Percentiles rank a stretch among this genome's conserved stretches.
These are phyloP conservation scores for Ephialtes manifestator DNA, from an alignment of 2,888 invertebrate species.

Conservation along the genomic window DNA sequence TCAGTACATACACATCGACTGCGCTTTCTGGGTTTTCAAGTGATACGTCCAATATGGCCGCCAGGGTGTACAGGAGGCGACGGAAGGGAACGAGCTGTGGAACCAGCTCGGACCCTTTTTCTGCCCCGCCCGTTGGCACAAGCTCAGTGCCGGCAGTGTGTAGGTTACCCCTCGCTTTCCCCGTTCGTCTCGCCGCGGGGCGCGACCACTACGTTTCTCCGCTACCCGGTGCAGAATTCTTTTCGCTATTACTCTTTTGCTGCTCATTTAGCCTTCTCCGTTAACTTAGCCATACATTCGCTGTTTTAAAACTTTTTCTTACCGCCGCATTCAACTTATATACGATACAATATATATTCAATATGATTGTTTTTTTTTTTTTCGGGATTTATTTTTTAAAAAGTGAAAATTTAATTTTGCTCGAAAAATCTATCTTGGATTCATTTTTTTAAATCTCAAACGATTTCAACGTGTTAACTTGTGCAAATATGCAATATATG, in stretches of 20 bases:
- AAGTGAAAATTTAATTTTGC: not conserved
- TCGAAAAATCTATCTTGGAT: no score
- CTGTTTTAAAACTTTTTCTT: not conserved
- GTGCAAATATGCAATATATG: no score
- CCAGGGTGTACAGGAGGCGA: slow-evolving; percentile 9
- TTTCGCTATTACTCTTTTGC: slow-evolving; percentile 1
- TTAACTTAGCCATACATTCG: no score
- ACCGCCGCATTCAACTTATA: not conserved
- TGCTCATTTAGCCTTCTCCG: not conserved
- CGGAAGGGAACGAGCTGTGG: slow-evolving; percentile 19
- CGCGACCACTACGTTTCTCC: slow-evolving; percentile 13
- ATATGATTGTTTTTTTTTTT: no score
- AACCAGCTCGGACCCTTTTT: slow-evolving; percentile 32
- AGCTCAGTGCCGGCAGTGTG: slow-evolving; percentile 18
- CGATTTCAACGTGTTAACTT: no score
- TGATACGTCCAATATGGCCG: slow-evolving; percentile 26
- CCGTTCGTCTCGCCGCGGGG: slow-evolving; percentile 17
- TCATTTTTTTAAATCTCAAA: no score
- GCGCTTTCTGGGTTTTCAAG: not conserved
- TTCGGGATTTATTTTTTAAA: not conserved
- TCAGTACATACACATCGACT: not conserved
- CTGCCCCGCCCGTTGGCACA: slow-evolving; percentile 38
- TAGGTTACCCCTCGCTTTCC: slow-evolving; percentile 13
- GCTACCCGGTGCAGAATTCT: slow-evolving; percentile 4
- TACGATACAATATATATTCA: no score